These are phyloP conservation scores for Paratilapia polleni DNA, from an alignment of 2,113 vertebrate species.

Conservation along the genomic window DNA sequence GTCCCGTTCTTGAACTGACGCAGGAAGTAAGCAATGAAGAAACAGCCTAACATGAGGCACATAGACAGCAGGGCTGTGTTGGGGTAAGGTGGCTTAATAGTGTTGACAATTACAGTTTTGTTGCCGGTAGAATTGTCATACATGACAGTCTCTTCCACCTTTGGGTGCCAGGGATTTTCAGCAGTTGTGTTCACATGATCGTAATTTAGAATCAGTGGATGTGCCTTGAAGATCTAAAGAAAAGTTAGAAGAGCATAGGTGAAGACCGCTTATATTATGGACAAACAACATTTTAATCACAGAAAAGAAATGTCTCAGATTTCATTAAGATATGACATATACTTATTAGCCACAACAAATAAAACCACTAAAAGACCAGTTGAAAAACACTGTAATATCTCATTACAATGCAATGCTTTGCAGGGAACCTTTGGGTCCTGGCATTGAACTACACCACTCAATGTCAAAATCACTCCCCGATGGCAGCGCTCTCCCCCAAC, in stretches of 20 bases:
- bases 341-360: not conserved
- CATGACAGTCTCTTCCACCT: constrained; percentile 33
- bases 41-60: constrained; percentile 93
- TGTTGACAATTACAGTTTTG: not conserved
- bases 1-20: constrained; percentile 95
- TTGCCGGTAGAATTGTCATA: constrained; percentile 71
- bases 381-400: not conserved
- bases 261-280: not conserved
- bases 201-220: constrained; percentile 84
- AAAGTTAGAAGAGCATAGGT: not conserved
- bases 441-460: no score
- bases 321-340: not conserved
- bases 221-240: constrained; percentile 82
- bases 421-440: no score
- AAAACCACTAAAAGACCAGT: not conserved
- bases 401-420: no score
- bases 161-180: constrained; percentile 76
- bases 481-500: no score
- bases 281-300: not conserved
- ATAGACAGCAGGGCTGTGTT: constrained; percentile 96
- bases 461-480: no score
- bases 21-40: constrained; percentile 90
- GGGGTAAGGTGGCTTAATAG: constrained; percentile 70
- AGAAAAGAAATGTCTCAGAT: not conserved
- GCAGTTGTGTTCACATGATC: constrained; percentile 69